Conservation (phyloP, 2,888 invertebrate species). For the Hydropsyche betteni region DNA sequence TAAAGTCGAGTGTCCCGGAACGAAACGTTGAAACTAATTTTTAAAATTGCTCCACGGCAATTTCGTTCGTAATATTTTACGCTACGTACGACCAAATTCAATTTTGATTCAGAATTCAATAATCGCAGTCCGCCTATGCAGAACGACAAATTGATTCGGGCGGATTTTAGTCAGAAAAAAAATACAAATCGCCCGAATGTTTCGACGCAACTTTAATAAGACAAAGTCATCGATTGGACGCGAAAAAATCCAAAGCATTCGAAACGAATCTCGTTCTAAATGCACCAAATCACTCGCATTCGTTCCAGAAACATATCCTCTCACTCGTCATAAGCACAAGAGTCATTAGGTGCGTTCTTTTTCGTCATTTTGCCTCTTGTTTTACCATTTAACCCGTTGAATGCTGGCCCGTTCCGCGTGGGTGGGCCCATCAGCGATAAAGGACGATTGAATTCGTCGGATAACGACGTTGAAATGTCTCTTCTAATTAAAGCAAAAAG, state of each 20-base stretch:
- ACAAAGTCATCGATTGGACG: background rate
- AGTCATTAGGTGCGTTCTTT: conserved; percentile 16
- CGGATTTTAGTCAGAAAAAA: no score
- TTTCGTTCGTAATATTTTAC: conserved; percentile 3
- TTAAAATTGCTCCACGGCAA: background rate
- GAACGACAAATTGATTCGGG: background rate
- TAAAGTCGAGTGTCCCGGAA: background rate
- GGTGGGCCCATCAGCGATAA: conserved; percentile 10
- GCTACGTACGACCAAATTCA: background rate
- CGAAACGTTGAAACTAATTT: background rate
- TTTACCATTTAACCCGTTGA: conserved; percentile 29
- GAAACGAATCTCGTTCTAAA: conserved; percentile 1
- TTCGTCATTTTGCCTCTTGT: conserved; percentile 1
- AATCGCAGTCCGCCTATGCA: background rate
- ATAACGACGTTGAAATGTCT: conserved; percentile 24
- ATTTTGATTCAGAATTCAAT: background rate
- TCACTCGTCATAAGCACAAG: background rate
- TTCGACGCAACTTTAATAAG: no score
- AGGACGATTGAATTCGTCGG: conserved; percentile 9
- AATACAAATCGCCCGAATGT: no score
- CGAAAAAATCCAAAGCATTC: background rate
- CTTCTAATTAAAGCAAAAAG: conserved; percentile 24
- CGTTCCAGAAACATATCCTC: no score
- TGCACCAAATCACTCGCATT: background rate
- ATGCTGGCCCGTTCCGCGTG: conserved; percentile 20